Evolutionary conservation across 2,113 vertebrate genomes (phyloP), one percentile per base, ranked within the genome.

Genomic region (Pholis gunnellus): DNA sequence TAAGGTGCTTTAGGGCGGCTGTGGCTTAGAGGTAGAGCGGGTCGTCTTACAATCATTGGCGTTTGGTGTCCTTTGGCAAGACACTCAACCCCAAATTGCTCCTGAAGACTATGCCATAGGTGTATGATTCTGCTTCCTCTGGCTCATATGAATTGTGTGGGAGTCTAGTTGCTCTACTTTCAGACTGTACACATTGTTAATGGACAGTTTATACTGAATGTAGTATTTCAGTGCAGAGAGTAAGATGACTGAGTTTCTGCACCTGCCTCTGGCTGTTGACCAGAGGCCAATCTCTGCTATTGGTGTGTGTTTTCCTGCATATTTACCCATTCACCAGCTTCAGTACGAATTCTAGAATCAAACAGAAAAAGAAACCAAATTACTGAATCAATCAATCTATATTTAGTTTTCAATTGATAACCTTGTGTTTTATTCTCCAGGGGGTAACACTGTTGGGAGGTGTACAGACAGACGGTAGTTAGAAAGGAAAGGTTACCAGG

Each of bases 291-390:
- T 52, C 42, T 56, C 44, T 44, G 48, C 15, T 67, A 25, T 46
- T 31, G n/a, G 1, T 66, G 29, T 48, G 64, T 79, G 68, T 65
- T 36, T 74, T 75, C n/a, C 18, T 63, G 34, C 69, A 57, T 20
- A 29, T 66, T 66, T 60, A 60, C 4, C 22, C 44, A 61, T 61
- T 42, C 18, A 0, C 66, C 66, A 36, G 18, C 31, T 22, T 34
- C 25, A 17, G 56, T 18, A 36, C 31, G 11, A 60, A 72, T 40
- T 18, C 40, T 25, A 34, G 44, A 63, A 42, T 3, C 25, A 2
- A 22, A 5, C 7, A 56, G 15, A 54, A 34, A 40, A 20, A 61
- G 9, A 31, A 40, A 25, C 22, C n/a, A 9, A 10, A 9, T 60
- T 2, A 27, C 36, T 18, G 22, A 18, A 15, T 48, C 9, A 1